A percentile compares a stretch with the other conserved stretches of the same genome.
Evolutionary conservation across 2,113 vertebrate species (phyloP).

Genomic region (Myodes glareolus): DNA sequence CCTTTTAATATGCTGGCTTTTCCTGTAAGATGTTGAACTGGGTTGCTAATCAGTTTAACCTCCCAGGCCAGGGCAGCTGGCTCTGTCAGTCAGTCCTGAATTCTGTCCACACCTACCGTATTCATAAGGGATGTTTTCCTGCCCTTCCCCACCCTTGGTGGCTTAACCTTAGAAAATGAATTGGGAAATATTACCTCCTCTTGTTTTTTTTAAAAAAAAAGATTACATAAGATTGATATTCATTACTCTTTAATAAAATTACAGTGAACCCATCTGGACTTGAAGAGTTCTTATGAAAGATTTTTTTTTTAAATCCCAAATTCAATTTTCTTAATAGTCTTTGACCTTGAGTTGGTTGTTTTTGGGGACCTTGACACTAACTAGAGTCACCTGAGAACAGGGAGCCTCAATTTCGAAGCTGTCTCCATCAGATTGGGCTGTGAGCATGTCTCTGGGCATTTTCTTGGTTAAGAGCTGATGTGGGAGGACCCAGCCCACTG

Average conservation of each 20-base stretch:
- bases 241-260: background rate
- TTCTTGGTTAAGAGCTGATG: background rate
- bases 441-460: background rate
- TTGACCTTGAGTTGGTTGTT: background rate
- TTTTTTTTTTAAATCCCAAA: background rate
- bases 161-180: slow-evolving; percentile 29
- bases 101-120: background rate
- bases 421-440: background rate
- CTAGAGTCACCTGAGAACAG: background rate
- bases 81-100: background rate
- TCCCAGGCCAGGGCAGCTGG: background rate
- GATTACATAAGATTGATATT: background rate
- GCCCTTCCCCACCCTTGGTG: background rate
- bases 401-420: background rate
- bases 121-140: background rate
- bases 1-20: background rate
- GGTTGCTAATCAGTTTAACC: background rate
- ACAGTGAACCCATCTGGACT: background rate
- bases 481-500: background rate
- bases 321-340: background rate
- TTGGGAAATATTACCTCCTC: background rate
- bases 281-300: background rate
- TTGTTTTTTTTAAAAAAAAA: slow-evolving; percentile 6
- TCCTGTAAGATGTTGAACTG: background rate
- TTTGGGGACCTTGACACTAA: background rate